Evolutionary conservation across 2,797 vertebrate species (phyloP), one percentile per base, ranked within the genome.

Genomic region (Hemibagrus guttatus): DNA sequence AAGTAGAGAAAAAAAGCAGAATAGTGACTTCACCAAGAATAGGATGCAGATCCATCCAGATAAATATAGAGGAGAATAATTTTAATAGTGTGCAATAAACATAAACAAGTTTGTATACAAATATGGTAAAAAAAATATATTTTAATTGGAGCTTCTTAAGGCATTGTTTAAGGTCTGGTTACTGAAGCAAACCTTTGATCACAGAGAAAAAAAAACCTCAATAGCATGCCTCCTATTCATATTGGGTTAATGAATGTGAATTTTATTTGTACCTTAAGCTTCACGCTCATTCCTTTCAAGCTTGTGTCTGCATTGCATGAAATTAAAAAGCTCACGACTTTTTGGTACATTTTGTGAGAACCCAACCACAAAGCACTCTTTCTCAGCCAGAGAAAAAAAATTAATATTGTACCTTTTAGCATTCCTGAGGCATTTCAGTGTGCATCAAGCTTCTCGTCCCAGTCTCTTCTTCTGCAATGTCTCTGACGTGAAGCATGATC

Each of bases 401-500:
- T 13, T 4, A 12, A 23, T 42, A 71, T 19, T 46, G 35, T 9
- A 1, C 3, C 9, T 71, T 0, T 23, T 72, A 6, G 42, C 4
- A 42, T 71, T 71, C 35, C 21, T 9, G 19, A 21, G 66, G 13
- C 31, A 68, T 68, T 68, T 17, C 3, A 39, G 23, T 12, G 21
- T 72, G 39, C 39, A 72, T 72, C 21, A 46, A 46, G 12, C 1
- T 61, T 42, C 78, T 63, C 61, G 19, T 61, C 21, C 23, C 59
- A 39, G 56, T 80, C 31, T 35, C 35, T 80, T 35, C 56, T 61
- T 80, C 46, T 80, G 58, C 31, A 26, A 42, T 80, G 78, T 39
- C 52, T 58, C 64, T 71, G 49, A 9, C 58, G 21, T 56, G 14
- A 56, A 68, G 46, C 26, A 39, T 58, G 49, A 80, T 68, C 21